Base-by-base conservation (phyloP, 1,140 invertebrate genomes). In the Bombus superbus region DNA sequence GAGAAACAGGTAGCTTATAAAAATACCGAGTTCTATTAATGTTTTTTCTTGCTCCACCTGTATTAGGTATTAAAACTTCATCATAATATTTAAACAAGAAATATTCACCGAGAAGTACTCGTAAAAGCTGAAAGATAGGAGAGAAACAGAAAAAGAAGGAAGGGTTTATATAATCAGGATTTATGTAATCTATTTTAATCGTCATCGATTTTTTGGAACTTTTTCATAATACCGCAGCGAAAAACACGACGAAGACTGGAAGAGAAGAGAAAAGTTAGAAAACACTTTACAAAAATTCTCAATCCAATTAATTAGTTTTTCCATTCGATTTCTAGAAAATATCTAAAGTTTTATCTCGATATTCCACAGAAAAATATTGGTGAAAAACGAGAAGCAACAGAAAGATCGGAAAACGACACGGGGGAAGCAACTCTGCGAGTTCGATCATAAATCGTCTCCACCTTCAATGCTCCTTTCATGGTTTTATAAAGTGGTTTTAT, bases 401-500 rank as follows among this genome's bases (percentile, higher is more conserved):
- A 32, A 57, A 44, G 44, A 62, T 69, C 62, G 38, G 57, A 44
- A 81, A 81, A 57, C 47, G 5, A 53, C 9, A 42, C 11, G 1
- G 1, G 28, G 13, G 38, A 42, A 25, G 35, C 75, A 25, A 75
- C 71, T 59, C 74, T 25, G 25, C 62, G 38, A 59, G n/a, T 53
- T 40, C 72, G 83, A 87, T 82, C 87, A 75, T 91, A 91, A 91
- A 90, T 91, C 89, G 57, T 71, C 10, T 15, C 8, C 40, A 32
- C n/a, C 44, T 62, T 64, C 78, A 44, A 84, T 81, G 81, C 66
- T 64, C 73, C 72, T 81, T 68, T 68, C 53, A 35, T 72, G 57
- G 59, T 81, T 90, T 90, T 81, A 88, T 83, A 83, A 81, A 28
- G 42, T 47, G n/a, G 42, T 44, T 44, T 32, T 44, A 32, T 32